Conservation (phyloP, 2,888 invertebrate genomes). For the Tinea trinotella region DNA sequence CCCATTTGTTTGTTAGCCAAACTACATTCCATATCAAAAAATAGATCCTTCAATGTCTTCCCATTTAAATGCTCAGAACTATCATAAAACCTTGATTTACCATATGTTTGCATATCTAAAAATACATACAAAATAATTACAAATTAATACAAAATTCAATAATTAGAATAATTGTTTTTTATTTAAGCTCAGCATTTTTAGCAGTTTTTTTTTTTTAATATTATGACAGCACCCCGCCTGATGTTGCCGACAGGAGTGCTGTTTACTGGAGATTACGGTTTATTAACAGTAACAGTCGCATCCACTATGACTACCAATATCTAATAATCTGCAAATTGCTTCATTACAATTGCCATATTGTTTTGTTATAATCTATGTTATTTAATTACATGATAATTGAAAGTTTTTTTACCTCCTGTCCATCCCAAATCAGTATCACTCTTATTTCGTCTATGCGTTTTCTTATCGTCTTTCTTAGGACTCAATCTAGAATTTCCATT, state of each 20-base stretch:
- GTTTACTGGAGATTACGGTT: no score
- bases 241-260: no score
- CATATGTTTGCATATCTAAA: conserved; percentile 54
- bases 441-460: conserved; percentile 78
- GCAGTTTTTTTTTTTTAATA: no score
- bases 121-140: conserved; percentile 22
- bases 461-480: conserved; percentile 57
- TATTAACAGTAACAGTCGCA: no score
- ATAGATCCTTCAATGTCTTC: conserved; percentile 73
- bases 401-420: conserved; percentile 63
- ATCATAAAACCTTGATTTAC: conserved; percentile 76
- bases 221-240: no score
- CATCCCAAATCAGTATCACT: conserved; percentile 82
- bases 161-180: no score
- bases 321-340: no score
- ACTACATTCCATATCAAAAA: conserved; percentile 91
- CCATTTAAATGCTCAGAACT: conserved; percentile 54
- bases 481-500: conserved; percentile 51
- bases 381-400: no score
- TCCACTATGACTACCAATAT: no score
- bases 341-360: no score
- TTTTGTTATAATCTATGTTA: no score
- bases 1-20: conserved; percentile 86
- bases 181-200: no score
- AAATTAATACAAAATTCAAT: neutral